Base-by-base conservation (phyloP, 2,797 vertebrate genomes). In the Gymnopithys bicolor region DNA sequence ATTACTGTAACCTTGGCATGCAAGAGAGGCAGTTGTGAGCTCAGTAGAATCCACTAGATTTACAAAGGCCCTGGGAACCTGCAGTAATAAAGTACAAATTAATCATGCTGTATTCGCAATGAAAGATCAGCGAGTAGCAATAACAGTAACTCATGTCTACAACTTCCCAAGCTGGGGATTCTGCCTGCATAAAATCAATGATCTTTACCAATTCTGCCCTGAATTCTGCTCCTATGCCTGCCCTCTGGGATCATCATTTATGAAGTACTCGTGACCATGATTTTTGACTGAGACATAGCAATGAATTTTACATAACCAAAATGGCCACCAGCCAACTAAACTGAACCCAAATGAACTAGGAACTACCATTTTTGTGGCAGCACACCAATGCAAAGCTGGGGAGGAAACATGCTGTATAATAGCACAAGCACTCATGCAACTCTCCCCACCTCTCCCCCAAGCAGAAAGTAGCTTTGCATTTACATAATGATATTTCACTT, bases 61-160 rank as follows among this genome's bases (percentile, higher is more conserved):
- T 85, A 98, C 22, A 1, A 98, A 98, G 7, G 96, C 95, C 90
- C 87, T 98, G 43, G 98, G 98, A 74, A 98, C 92, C 98, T 98
- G 89, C 28, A 69, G 52, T 27, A 23, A 87, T n/a, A 84, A 48
- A 84, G 27, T 11, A 71, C 75, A 89, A 80, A 63, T 33, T 41
- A 45, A 35, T 58, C 41, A 63, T 1, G 1, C 52, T 49, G 7
- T 48, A 56, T 41, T 74, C 48, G 32, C 21, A 79, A 68, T 33
- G 83, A 52, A 46, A 81, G 49, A 69, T 84, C 22, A 84, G 74
- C 28, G 71, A 63, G 32, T 7, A 69, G 32, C 3, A 3, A 56
- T 80, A 91, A 46, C 1, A 1, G 19, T 28, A 75, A 88, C 68
- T 66, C 49, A 71, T 0, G 0, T 25, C 51, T 83, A 51, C 39